A percentile compares a stretch with the other conserved stretches of the same genome.
Conservation (phyloP, 1,140 invertebrate genomes). For the Sweltsa coloradensis region DNA sequence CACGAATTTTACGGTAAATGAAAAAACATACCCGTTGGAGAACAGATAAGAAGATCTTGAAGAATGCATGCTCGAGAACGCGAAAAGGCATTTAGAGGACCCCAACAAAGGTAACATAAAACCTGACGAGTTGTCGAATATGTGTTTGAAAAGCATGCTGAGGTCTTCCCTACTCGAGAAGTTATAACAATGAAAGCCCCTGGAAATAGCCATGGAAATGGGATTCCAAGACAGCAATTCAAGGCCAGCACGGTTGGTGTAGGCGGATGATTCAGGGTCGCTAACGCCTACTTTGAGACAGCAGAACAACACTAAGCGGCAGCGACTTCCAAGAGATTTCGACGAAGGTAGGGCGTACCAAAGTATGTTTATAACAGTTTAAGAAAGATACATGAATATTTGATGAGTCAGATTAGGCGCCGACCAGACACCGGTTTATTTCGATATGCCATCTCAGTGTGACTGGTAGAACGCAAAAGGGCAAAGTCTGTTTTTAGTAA, state of each 20-base stretch:
- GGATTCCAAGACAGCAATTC: neutral
- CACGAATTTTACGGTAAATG: neutral
- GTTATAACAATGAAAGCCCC: conserved; percentile 1
- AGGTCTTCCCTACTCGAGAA: neutral
- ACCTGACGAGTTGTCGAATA: neutral
- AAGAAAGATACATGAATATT: conserved; percentile 5
- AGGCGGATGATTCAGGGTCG: conserved; percentile 1
- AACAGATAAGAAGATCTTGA: neutral
- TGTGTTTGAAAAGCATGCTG: neutral
- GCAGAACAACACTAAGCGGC: conserved; percentile 6
- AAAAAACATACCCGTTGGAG: neutral
- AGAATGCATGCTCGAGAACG: neutral
- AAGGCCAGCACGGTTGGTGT: conserved; percentile 11
- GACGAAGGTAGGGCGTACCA: conserved; percentile 3
- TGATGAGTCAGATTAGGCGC: conserved; percentile 9
- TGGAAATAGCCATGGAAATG: neutral
- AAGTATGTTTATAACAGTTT: neutral
- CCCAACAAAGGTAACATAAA: neutral
- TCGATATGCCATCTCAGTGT: conserved; percentile 10
- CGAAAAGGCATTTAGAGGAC: conserved; percentile 3
- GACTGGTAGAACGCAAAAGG: conserved; percentile 7
- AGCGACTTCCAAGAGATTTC: conserved; percentile 5
- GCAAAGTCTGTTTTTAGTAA: too few species aligned
- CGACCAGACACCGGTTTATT: too few species aligned
- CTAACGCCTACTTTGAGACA: neutral